Percentiles rank a stretch among this genome's conserved stretches.
These are phyloP conservation scores for Drosophila pseudoobscura DNA, from an alignment of 1,140 invertebrate species.

Conservation along the genomic window DNA sequence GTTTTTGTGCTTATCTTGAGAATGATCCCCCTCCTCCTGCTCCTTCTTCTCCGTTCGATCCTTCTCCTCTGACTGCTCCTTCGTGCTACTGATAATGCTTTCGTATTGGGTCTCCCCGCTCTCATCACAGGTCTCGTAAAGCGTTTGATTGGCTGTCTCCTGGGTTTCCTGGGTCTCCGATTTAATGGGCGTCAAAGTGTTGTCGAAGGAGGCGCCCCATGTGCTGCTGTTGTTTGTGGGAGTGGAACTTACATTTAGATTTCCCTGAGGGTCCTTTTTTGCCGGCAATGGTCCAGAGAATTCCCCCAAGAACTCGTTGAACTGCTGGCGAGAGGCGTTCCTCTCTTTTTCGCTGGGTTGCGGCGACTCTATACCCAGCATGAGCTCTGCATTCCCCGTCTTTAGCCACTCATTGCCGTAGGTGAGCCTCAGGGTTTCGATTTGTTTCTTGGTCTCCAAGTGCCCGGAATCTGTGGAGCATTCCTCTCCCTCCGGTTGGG, in stretches of 20 bases:
- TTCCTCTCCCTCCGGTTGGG: background rate
- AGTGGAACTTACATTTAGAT: slow-evolving; percentile 48
- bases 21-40: background rate
- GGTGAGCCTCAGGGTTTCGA: slow-evolving; percentile 85
- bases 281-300: slow-evolving; percentile 18
- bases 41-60: background rate
- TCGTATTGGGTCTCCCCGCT: slow-evolving; percentile 45
- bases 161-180: background rate
- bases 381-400: slow-evolving; percentile 84
- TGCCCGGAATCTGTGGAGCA: slow-evolving; percentile 58
- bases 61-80: background rate
- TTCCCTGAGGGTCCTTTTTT: background rate
- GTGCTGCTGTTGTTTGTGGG: slow-evolving; percentile 26
- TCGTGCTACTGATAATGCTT: slow-evolving; percentile 27
- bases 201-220: slow-evolving; percentile 13
- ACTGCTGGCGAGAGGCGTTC: slow-evolving; percentile 51
- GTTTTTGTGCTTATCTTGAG: slow-evolving; percentile 52
- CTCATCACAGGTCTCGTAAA: slow-evolving; percentile 64
- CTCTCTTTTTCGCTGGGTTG: slow-evolving; percentile 45
- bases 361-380: slow-evolving; percentile 83
- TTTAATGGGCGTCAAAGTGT: slow-evolving; percentile 51
- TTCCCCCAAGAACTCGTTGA: slow-evolving; percentile 68
- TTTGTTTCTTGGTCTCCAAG: slow-evolving; percentile 86
- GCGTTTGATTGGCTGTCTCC: slow-evolving; percentile 19
- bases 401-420: slow-evolving; percentile 87